Percentiles rank a stretch among this genome's conserved stretches.
Evolutionary conservation across 2,888 invertebrate genomes (phyloP).

Genomic region (Andrena chrysosceles): DNA sequence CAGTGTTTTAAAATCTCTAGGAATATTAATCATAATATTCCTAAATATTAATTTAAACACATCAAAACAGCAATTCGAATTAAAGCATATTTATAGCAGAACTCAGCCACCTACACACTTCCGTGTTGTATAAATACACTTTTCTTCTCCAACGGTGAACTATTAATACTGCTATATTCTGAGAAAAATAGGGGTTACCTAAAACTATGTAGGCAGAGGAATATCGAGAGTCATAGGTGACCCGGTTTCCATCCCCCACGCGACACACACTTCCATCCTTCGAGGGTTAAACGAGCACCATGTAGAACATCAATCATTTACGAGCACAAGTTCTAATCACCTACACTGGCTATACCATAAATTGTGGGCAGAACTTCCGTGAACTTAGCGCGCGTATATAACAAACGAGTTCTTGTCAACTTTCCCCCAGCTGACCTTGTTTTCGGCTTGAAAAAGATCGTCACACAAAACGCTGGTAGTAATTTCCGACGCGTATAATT

Average conservation of each 20-base stretch:
- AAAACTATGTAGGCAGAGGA: neutral
- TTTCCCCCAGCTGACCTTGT: neutral
- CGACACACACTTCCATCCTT: slow-evolving; percentile 21
- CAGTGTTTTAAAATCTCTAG: no score
- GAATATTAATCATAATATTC: no score
- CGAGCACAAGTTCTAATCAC: slow-evolving; percentile 19
- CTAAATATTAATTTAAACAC: no score
- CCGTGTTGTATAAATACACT: no score
- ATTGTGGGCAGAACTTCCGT: neutral
- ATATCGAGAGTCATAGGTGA: neutral
- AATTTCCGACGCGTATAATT: neutral
- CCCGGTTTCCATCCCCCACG: slow-evolving; percentile 4
- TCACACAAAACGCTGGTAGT: neutral
- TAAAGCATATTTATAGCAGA: no score
- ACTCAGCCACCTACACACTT: no score
- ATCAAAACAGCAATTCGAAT: no score
- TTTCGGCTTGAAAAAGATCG: neutral
- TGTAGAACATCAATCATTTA: slow-evolving; percentile 33
- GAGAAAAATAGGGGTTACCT: no score
- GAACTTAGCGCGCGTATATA: neutral
- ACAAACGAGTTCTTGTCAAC: slow-evolving; percentile 2
- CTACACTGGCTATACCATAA: neutral
- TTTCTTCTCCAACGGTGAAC: no score
- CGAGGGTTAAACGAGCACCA: slow-evolving; percentile 28
- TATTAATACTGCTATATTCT: no score